A percentile compares a stretch with the other conserved stretches of the same genome.
phyloP scores from a whole-genome alignment of 2,113 vertebrate genomes.

The Andinoacara biseriatus region DNA sequence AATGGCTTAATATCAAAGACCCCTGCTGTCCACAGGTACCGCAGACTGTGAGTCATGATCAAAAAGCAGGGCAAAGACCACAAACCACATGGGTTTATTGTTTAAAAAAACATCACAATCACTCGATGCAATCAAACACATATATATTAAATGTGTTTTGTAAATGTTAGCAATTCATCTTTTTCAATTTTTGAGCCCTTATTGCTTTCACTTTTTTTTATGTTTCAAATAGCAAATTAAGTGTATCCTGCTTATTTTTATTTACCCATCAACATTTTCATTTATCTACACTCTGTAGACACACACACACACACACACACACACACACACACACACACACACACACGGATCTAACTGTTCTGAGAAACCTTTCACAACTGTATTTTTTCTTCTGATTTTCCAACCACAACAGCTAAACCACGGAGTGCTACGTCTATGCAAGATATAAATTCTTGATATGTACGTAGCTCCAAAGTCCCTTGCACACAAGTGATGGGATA shows the following conservation, averaged over 20 bases:
- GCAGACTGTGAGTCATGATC: background rate
- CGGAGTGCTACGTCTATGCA: background rate
- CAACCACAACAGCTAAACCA: slow-evolving; percentile 48
- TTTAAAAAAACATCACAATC: slow-evolving; percentile 10
- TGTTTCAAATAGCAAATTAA: background rate
- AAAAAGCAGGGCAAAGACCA: slow-evolving; percentile 24
- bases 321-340: background rate
- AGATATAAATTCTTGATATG: background rate
- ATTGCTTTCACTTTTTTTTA: background rate
- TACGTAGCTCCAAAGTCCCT: accelerated
- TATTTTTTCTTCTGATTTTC: slow-evolving; percentile 29
- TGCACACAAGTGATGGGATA: background rate
- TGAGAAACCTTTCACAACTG: background rate
- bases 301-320: background rate
- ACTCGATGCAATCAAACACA: background rate
- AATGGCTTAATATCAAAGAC: slow-evolving; percentile 3
- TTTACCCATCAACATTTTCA: background rate
- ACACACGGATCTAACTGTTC: background rate
- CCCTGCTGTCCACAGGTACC: slow-evolving; percentile 37
- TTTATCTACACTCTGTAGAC: background rate
- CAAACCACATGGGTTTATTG: slow-evolving; percentile 63
- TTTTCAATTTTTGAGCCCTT: background rate
- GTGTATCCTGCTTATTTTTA: background rate
- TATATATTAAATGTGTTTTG: background rate
- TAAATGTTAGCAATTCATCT: background rate